These are phyloP conservation scores for Phoxinus phoxinus DNA, from an alignment of 2,113 vertebrate species.

Conservation along the genomic window DNA sequence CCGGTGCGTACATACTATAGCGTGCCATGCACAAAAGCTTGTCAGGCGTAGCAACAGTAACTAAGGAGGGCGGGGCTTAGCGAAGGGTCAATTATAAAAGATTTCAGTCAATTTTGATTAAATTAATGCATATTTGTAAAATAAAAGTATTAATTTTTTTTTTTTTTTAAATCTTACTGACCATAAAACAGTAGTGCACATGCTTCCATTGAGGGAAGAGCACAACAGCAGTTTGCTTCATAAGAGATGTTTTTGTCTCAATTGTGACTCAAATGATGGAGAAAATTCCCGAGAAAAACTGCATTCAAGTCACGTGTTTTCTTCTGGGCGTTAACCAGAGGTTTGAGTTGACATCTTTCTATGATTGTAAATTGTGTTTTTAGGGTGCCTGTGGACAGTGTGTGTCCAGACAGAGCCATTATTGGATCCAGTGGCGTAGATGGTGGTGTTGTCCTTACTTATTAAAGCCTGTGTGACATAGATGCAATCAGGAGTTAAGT, in stretches of 20 bases:
- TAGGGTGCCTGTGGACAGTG: neutral
- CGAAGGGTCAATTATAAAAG: neutral
- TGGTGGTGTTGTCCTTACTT: conserved; percentile 21
- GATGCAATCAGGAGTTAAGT: conserved; percentile 25
- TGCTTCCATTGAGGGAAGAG: neutral
- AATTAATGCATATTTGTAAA: neutral
- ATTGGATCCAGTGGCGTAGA: conserved; percentile 20
- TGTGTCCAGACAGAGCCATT: neutral
- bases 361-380: conserved; percentile 18
- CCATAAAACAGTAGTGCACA: neutral
- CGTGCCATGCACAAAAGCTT: too few species aligned
- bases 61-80: too few species aligned
- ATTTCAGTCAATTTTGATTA: neutral
- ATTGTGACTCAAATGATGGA: neutral
- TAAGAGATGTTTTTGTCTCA: neutral
- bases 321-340: neutral
- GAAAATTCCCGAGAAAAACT: neutral
- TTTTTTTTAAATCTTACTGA: neutral
- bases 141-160: neutral
- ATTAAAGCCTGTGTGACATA: conserved; percentile 4
- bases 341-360: neutral
- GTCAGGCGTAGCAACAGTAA: too few species aligned
- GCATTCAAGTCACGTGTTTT: neutral
- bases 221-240: neutral
- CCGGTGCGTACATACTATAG: too few species aligned